A percentile compares a stretch with the other conserved stretches of the same genome.
Conservation (phyloP, 1,140 invertebrate genomes). For the Zaprionus tsacasi region DNA sequence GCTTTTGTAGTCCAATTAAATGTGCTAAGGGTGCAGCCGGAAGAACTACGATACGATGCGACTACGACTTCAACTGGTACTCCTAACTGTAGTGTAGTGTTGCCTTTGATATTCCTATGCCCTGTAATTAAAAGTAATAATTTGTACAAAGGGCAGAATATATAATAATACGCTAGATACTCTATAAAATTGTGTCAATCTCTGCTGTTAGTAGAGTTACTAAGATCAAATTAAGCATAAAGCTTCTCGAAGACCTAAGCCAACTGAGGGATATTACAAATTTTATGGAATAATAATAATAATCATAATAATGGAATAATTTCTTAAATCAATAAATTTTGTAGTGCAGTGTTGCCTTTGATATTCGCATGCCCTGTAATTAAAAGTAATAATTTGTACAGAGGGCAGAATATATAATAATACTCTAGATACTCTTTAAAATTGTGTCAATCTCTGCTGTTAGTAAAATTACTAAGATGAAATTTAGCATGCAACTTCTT, state of each 20-base stretch:
- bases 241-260: background rate
- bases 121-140: background rate
- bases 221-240: no score
- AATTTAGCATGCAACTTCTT: no score
- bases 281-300: no score
- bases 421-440: no score
- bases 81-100: background rate
- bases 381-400: background rate
- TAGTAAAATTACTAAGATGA: background rate
- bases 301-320: no score
- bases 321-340: no score
- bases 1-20: slow-evolving; percentile 75
- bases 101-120: background rate
- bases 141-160: background rate
- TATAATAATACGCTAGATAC: no score
- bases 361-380: background rate
- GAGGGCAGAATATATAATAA: no score
- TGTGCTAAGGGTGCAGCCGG: slow-evolving; percentile 20
- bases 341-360: background rate
- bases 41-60: background rate
- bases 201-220: background rate
- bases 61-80: slow-evolving; percentile 3
- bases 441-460: background rate
- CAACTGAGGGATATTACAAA: background rate
- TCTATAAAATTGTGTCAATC: no score